Base-by-base conservation (phyloP, 1,140 invertebrate species). In the Camponotus pennsylvanicus region DNA sequence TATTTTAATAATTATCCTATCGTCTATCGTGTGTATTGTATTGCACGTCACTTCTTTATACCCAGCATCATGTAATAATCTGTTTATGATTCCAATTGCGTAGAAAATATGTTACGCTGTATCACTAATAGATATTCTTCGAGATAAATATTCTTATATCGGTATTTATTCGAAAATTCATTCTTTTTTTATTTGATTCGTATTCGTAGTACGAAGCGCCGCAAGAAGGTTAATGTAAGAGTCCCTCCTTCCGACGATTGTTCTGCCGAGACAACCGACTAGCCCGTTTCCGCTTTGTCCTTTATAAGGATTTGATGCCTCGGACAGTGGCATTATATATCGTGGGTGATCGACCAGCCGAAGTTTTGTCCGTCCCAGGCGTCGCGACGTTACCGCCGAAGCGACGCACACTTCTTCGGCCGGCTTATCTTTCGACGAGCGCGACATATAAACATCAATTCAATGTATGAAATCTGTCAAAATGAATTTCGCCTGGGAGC, bases 381-480 rank as follows among this genome's bases (percentile, higher is more conserved):
- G 52, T n/a, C 64, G 64, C 71, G 34, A 70, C 34, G 52, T 9
- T 52, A 40, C 7, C 3, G n/a, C 1, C 1, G 9, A 15, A 70
- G 61, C 37, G 82, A 67, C 70, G 52, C 34, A 87, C 42, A 91
- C 75, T 90, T 93, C 78, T 57, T 77, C 90, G 3, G 40, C 21
- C 37, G 86, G 90, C 90, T 93, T 93, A 93, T 93, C 92, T 93
- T 92, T 91, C 92, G 92, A 91, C 91, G 91, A 93, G 92, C 92
- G 90, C 93, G 92, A 94, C 93, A 89, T 91, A 93, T 92, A 94
- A 94, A 93, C 94, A 95, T 95, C 94, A 95, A 95, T 95, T 95
- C 94, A 94, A 95, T 95, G 94, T 95, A 95, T 92, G 94, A 95
- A 95, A 95, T 95, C 94, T 95, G 94, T 95, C 94, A 95, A 95